phyloP scores from a whole-genome alignment of 1,140 invertebrate genomes.

The Formica exsecta region DNA sequence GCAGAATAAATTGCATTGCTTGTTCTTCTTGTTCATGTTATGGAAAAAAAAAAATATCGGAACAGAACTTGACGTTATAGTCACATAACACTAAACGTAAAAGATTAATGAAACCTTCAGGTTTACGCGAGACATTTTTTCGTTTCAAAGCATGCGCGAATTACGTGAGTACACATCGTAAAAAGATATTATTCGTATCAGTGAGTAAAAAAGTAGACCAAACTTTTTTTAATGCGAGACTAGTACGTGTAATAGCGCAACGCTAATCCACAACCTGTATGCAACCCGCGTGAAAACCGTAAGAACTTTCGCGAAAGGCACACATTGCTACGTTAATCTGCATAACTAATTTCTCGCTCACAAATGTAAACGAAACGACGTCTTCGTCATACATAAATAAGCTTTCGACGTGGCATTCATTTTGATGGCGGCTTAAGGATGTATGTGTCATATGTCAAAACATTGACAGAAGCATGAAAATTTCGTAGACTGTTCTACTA shows the following conservation, averaged over 20 bases:
- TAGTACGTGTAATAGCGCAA: not conserved
- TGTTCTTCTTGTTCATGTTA: not conserved
- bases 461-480: no score
- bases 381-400: conserved; percentile 29
- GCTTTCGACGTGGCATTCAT: not conserved
- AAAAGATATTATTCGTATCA: not conserved
- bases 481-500: no score
- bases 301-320: not conserved
- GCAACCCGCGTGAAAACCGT: not conserved
- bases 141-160: not conserved
- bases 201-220: not conserved
- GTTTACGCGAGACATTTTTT: not conserved
- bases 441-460: no score
- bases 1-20: not conserved
- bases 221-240: conserved; percentile 44
- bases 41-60: not conserved
- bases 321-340: conserved; percentile 2
- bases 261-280: not conserved
- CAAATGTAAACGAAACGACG: conserved; percentile 1
- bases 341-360: conserved; percentile 43
- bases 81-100: conserved; percentile 2
- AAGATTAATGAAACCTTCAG: not conserved
- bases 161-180: not conserved
- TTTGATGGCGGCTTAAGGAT: not conserved
- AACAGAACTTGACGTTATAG: not conserved